Evolutionary conservation across 1,140 invertebrate species (phyloP).

Genomic region (Drosophila orosa): DNA sequence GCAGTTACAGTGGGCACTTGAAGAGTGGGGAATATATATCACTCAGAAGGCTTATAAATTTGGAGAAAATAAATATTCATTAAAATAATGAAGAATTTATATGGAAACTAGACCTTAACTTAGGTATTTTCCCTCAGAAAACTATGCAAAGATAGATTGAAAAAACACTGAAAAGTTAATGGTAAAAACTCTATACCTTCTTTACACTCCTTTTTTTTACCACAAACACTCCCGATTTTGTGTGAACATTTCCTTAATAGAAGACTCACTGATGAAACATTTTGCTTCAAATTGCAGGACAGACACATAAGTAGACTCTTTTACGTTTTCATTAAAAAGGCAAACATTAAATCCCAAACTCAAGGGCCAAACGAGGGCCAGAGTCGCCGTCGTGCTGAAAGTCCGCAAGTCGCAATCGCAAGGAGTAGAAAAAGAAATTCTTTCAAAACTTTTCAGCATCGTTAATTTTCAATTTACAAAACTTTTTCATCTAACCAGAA

Average conservation of each 20-base stretch:
- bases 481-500: conserved; percentile 71
- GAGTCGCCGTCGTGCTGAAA: conserved; percentile 36
- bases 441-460: conserved; percentile 76
- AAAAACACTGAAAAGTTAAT: not conserved
- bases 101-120: not conserved
- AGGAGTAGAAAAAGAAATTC: conserved; percentile 54
- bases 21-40: not conserved
- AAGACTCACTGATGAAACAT: conserved; percentile 14
- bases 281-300: conserved; percentile 8
- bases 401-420: conserved; percentile 54
- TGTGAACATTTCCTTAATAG: conserved; percentile 1
- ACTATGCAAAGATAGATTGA: not conserved
- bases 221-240: not conserved
- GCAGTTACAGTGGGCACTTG: conserved; percentile 1
- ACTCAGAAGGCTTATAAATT: not conserved
- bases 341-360: conserved; percentile 54
- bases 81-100: not conserved
- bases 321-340: conserved; percentile 60
- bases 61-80: not conserved
- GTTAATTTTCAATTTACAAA: conserved; percentile 79
- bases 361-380: conserved; percentile 22
- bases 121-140: not conserved
- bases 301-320: conserved; percentile 47
- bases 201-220: not conserved
- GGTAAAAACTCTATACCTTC: not conserved